Evolutionary conservation across 2,113 vertebrate genomes (phyloP).

Genomic region (Plestiodon gilberti): DNA sequence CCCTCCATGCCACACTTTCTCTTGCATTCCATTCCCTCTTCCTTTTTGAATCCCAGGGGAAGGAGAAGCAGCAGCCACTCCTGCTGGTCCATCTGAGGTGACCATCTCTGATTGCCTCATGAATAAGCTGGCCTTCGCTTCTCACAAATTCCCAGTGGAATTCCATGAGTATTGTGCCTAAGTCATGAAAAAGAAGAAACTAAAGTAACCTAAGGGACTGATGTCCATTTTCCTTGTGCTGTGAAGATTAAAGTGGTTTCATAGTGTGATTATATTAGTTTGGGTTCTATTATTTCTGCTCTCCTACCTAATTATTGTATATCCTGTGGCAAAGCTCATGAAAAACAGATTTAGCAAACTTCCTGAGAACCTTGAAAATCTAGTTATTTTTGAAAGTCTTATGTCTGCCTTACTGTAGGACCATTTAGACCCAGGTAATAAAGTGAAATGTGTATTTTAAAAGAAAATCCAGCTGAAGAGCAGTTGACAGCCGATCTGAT

Average conservation of each 20-base stretch:
- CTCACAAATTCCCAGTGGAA: no score
- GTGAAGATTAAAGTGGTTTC: background rate
- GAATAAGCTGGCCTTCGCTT: no score
- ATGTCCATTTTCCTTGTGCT: no score
- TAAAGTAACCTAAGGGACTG: background rate
- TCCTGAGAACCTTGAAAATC: background rate
- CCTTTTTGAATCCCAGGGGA: no score
- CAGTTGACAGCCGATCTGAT: background rate
- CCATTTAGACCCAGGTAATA: background rate
- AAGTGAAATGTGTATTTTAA: background rate
- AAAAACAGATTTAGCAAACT: background rate
- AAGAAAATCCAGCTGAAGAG: no score
- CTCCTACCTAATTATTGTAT: background rate
- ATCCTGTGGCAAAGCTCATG: background rate
- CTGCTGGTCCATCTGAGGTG: no score
- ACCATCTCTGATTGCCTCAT: no score
- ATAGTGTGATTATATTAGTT: background rate
- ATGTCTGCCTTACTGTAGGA: background rate
- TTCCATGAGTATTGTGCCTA: background rate
- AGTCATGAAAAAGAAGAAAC: background rate
- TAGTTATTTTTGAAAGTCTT: background rate
- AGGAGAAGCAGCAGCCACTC: no score
- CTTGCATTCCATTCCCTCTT: no score
- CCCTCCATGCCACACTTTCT: no score
- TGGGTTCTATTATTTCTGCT: background rate